These are phyloP conservation scores for Andricus quercusramuli DNA, from an alignment of 2,888 invertebrate species.

Conservation along the genomic window DNA sequence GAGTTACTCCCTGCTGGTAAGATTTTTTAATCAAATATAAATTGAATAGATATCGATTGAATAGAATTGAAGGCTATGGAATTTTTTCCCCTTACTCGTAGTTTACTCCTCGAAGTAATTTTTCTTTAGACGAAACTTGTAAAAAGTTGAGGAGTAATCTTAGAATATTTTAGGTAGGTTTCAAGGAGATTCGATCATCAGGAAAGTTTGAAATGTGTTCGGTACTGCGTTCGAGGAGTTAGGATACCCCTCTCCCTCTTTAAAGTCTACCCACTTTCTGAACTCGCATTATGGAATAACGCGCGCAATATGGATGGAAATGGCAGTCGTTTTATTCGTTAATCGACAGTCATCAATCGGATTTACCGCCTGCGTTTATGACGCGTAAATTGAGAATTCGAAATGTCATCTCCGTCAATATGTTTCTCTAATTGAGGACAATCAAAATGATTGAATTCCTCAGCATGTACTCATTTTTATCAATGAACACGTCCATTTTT, in stretches of 20 bases:
- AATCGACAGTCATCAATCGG: slow-evolving; percentile 22
- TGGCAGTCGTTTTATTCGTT: neutral
- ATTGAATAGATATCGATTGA: neutral
- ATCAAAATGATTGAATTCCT: neutral
- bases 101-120: neutral
- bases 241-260: neutral
- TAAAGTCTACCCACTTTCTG: slow-evolving; percentile 28
- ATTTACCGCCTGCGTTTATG: neutral
- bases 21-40: neutral
- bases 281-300: slow-evolving; percentile 14
- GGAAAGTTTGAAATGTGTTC: slow-evolving; percentile 23
- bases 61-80: neutral
- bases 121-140: neutral
- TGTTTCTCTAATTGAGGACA: neutral
- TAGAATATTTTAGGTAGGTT: slow-evolving; percentile 2
- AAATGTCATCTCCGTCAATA: neutral
- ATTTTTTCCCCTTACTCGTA: neutral
- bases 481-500: neutral
- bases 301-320: slow-evolving; percentile 4
- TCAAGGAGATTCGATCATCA: slow-evolving; percentile 1
- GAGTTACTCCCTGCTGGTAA: no score
- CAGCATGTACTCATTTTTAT: neutral
- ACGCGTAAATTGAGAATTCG: neutral
- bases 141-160: neutral
- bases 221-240: neutral